phyloP scores from a whole-genome alignment of 1,140 invertebrate genomes.

The Agraylea sexmaculata region DNA sequence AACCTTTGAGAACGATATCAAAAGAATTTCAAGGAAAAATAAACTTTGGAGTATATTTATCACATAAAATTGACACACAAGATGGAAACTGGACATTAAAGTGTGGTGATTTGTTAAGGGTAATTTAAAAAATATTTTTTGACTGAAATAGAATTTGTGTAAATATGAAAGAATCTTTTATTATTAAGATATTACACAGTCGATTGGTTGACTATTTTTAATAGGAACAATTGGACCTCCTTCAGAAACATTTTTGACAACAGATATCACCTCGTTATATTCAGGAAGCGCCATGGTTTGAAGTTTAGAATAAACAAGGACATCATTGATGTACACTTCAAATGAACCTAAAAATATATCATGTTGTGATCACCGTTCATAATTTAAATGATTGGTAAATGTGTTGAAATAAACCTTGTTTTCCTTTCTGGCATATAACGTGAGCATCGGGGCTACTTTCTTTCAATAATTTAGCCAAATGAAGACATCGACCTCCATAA shows the following conservation, averaged over 20 bases:
- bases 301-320: slow-evolving; percentile 52
- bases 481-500: slow-evolving; percentile 47
- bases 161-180: slow-evolving; percentile 1
- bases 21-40: slow-evolving; percentile 61
- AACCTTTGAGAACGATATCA: slow-evolving; percentile 73
- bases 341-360: slow-evolving; percentile 46
- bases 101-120: slow-evolving; percentile 7
- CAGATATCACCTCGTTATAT: slow-evolving; percentile 44
- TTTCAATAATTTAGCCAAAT: slow-evolving; percentile 42
- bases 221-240: slow-evolving; percentile 38
- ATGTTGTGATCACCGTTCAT: slow-evolving; percentile 5
- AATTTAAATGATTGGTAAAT: not conserved
- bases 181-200: slow-evolving; percentile 34
- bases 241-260: slow-evolving; percentile 38
- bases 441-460: slow-evolving; percentile 39
- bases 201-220: slow-evolving; percentile 42
- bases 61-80: slow-evolving; percentile 19
- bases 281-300: slow-evolving; percentile 51
- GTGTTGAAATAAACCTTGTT: slow-evolving; percentile 35
- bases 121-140: not conserved
- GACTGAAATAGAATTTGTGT: not conserved
- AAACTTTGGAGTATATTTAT: slow-evolving; percentile 65
- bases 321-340: slow-evolving; percentile 49
- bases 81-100: slow-evolving; percentile 7
- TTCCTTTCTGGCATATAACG: slow-evolving; percentile 43